Percentiles rank a stretch among this genome's conserved stretches.
Evolutionary conservation across 2,888 invertebrate genomes (phyloP).

Genomic region (Ectemnius cavifrons): DNA sequence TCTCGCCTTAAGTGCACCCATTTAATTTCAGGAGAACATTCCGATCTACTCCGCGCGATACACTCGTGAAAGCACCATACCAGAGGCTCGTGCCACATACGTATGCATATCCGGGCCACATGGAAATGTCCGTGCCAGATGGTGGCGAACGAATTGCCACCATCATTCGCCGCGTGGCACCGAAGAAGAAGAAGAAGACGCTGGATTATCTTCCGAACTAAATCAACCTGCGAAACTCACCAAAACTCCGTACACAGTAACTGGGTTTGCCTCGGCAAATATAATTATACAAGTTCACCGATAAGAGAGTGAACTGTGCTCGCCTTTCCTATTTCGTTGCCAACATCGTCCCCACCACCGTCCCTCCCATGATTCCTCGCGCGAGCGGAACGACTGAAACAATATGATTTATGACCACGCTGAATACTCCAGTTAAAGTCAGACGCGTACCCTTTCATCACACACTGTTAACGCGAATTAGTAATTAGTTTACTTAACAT

Average conservation of each 20-base stretch:
- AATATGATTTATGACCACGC: conserved; percentile 36
- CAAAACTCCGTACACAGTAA: conserved; percentile 37
- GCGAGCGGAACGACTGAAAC: conserved; percentile 16
- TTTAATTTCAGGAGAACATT: conserved; percentile 55
- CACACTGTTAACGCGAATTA: too few species aligned
- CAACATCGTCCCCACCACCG: conserved; percentile 18
- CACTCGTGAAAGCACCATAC: conserved; percentile 14
- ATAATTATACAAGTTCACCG: conserved; percentile 19
- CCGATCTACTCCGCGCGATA: conserved; percentile 27
- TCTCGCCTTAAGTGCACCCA: conserved; percentile 48
- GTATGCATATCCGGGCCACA: conserved; percentile 10
- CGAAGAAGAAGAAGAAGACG: conserved; percentile 26
- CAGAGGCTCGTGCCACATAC: conserved; percentile 11
- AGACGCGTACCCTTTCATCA: too few species aligned
- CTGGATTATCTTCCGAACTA: conserved; percentile 43
- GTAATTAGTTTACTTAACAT: too few species aligned
- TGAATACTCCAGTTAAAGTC: conserved; percentile 7
- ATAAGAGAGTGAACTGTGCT: conserved; percentile 11
- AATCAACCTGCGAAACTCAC: conserved; percentile 40
- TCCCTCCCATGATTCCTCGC: conserved; percentile 8
- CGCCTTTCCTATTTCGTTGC: conserved; percentile 25
- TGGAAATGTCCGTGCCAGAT: conserved; percentile 47
- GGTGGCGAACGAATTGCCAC: conserved; percentile 54
- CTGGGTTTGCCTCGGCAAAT: conserved; percentile 33
- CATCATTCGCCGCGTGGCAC: conserved; percentile 35